phyloP scores from a whole-genome alignment of 2,888 invertebrate species.

The Clusia tigrina region DNA sequence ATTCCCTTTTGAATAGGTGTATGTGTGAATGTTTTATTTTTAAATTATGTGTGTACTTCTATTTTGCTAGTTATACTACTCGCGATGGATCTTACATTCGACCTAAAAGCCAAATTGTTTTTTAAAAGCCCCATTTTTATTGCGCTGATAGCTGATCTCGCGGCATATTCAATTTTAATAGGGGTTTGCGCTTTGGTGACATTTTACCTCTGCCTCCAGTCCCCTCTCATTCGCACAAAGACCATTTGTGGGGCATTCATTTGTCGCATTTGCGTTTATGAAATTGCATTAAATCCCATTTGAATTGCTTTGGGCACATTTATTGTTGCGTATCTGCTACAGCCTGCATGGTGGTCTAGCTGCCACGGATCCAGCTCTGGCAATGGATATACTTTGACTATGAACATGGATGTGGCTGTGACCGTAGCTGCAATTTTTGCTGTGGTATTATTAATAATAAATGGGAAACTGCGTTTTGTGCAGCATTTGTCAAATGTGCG shows the following conservation, averaged over 20 bases:
- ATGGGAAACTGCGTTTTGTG: neutral
- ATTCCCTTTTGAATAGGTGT: too few species aligned
- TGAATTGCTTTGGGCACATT: constrained; percentile 55
- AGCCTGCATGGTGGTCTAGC: neutral
- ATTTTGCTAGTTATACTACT: neutral
- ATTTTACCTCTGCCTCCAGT: constrained; percentile 16
- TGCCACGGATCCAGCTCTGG: neutral
- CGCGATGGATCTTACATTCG: constrained; percentile 10
- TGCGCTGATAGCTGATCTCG: constrained; percentile 56
- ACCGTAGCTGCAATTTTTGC: neutral
- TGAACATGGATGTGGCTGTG: neutral
- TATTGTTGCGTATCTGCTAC: constrained; percentile 2
- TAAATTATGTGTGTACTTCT: too few species aligned
- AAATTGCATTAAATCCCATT: constrained; percentile 62
- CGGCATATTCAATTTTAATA: constrained; percentile 59
- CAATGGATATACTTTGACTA: neutral
- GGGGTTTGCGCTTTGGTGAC: constrained; percentile 38
- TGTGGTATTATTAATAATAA: constrained; percentile 16
- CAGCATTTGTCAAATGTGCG: constrained; percentile 3
- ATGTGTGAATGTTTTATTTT: too few species aligned
- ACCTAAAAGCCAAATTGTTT: constrained; percentile 54
- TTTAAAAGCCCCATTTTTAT: constrained; percentile 60
- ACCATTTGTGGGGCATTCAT: constrained; percentile 45
- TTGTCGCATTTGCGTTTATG: constrained; percentile 55
- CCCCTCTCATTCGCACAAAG: constrained; percentile 15